Evolutionary conservation across 2,113 vertebrate species (phyloP), one percentile per base, ranked within the genome.

Genomic region (Megalops atlanticus): DNA sequence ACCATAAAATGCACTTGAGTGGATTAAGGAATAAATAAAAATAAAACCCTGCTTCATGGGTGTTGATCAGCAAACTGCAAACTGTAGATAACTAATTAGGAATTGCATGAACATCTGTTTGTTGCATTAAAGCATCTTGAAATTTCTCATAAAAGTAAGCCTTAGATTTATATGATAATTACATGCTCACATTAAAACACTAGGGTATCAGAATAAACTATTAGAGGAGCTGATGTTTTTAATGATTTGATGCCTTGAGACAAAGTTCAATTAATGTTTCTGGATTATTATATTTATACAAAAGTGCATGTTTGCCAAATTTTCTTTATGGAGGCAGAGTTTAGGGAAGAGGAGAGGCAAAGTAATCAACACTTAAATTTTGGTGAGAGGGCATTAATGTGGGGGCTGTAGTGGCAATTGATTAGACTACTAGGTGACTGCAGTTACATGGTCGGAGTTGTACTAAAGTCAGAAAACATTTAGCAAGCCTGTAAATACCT

Each of bases 1-100:
- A 83, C 85, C 82, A 85, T 91, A 87, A 88, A 90, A 87, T 86
- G 85, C 83, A 90, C 82, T 89, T 84, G 81, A 89, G 82, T 78
- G 79, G 75, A 89, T 89, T 86, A 85, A 86, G 84, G 77, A 88
- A 89, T 86, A 77, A 78, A 84, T 82, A 72, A 80, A 85, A 88
- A 85, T 81, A 84, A 85, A 85, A 79, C 64, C 75, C 74, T 39
- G 87, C 84, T 87, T 84, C 77, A 81, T 81, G 84, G 81, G 76
- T 81, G 87, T 69, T 92, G 87, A 90, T 92, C 84, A 87, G 87
- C 71, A 82, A 82, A 87, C 83, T 84, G 76, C 84, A 85, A 81
- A 87, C 84, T 77, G 80, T 80, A 83, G 78, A 90, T 84, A 87
- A 75, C 83, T 85, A 82, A 89, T 91, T 89, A 89, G 84, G 75